Evolutionary conservation across 2,888 invertebrate genomes (phyloP).

Genomic region (Sarcophaga caerulescens): DNA sequence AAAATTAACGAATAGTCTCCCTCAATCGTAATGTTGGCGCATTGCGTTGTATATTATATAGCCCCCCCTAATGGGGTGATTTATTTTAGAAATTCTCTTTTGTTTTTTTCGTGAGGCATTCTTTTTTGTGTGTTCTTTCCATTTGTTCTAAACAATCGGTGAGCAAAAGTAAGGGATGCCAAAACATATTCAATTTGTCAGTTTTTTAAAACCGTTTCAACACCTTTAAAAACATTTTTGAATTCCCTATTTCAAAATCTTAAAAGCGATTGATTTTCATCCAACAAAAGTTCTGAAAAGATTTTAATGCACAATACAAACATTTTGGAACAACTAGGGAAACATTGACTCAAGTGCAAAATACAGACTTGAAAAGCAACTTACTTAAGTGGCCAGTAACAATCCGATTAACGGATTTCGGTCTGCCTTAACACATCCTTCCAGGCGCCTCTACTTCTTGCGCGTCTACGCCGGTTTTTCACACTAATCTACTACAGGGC

Average conservation of each 20-base stretch:
- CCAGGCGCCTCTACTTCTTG: no score
- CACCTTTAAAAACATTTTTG: background rate
- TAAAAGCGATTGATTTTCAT: no score
- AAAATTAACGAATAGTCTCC: constrained; percentile 3
- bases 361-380: no score
- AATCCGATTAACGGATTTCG: no score
- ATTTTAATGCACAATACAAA: no score
- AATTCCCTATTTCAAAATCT: background rate
- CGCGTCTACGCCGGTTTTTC: no score
- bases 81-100: background rate
- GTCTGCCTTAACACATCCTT: no score
- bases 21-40: background rate
- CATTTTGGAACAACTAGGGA: no score
- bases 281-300: no score
- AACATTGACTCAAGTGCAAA: no score
- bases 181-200: constrained; percentile 46
- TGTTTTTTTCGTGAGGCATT: background rate
- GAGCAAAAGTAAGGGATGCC: constrained; percentile 15
- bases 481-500: no score
- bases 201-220: background rate
- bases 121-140: background rate
- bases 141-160: constrained; percentile 49
- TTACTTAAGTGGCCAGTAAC: no score
- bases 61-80: background rate
- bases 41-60: background rate